A percentile compares a stretch with the other conserved stretches of the same genome.
Conservation (phyloP, 37 sponge, comb jelly and placozoan species). For the Diacarnus erythraeanus region DNA sequence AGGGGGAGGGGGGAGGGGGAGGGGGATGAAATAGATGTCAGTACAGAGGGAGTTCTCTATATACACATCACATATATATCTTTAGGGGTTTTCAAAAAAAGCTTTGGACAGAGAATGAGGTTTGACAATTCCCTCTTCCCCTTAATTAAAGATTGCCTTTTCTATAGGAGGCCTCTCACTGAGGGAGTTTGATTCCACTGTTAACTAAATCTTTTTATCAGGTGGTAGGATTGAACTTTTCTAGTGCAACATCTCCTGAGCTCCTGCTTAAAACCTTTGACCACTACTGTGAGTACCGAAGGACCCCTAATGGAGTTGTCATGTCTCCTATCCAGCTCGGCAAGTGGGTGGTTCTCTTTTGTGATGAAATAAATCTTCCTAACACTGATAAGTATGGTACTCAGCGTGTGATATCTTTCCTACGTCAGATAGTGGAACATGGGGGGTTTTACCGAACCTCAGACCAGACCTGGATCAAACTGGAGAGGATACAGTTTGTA, state of each 20-base stretch:
- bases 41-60: no score
- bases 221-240: slow-evolving; percentile 98
- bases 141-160: no score
- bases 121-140: no score
- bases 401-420: slow-evolving; percentile 95
- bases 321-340: slow-evolving; percentile 96
- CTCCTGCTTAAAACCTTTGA: slow-evolving; percentile 97
- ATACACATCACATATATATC: no score
- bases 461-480: slow-evolving; percentile 90
- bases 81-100: no score
- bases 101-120: no score
- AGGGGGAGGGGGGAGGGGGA: no score
- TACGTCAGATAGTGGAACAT: slow-evolving; percentile 96
- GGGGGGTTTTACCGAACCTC: slow-evolving; percentile 93
- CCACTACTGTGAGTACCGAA: slow-evolving; percentile 97
- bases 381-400: slow-evolving; percentile 94
- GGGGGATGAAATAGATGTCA: no score
- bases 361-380: slow-evolving; percentile 98
- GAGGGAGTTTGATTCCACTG: no score
- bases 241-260: slow-evolving; percentile 96
- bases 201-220: no score
- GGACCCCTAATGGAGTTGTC: slow-evolving; percentile 95
- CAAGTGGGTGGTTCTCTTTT: slow-evolving; percentile 99
- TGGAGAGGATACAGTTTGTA: slow-evolving; percentile 97
- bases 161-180: no score